Evolutionary conservation across 2,113 vertebrate genomes (phyloP).

Genomic region (Notarius lentiginosus): DNA sequence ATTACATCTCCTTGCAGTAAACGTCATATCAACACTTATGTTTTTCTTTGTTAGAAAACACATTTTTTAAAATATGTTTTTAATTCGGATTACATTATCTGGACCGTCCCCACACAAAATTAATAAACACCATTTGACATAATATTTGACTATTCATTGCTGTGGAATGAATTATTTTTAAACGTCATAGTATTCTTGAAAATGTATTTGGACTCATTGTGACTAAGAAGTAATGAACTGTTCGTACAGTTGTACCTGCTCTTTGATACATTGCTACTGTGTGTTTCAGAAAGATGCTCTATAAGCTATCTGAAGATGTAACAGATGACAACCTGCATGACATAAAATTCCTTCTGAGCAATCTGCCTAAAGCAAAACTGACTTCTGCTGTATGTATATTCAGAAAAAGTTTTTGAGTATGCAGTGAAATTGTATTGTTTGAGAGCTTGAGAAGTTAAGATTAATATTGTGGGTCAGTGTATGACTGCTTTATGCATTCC

Average conservation of each 20-base stretch:
- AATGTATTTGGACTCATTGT: not conserved
- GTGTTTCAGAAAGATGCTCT: constrained; percentile 69
- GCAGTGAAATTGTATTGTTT: not conserved
- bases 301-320: constrained; percentile 61
- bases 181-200: not conserved
- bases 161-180: not conserved
- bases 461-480: not conserved
- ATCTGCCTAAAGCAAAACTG: constrained; percentile 55
- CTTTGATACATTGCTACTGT: not conserved
- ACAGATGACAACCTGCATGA: constrained; percentile 48
- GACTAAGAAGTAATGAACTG: not conserved
- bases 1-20: not conserved
- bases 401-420: not conserved
- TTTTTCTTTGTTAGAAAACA: not conserved
- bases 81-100: not conserved
- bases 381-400: constrained; percentile 61
- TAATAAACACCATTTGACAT: not conserved
- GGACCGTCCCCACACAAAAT: not conserved
- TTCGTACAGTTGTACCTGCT: not conserved
- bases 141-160: not conserved
- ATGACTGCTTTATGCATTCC: not conserved
- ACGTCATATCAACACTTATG: not conserved
- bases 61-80: not conserved
- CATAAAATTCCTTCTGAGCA: constrained; percentile 64
- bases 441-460: not conserved